Evolutionary conservation across 1,140 invertebrate species (phyloP), one percentile per base, ranked within the genome.

Genomic region (Drosophila virilis): DNA sequence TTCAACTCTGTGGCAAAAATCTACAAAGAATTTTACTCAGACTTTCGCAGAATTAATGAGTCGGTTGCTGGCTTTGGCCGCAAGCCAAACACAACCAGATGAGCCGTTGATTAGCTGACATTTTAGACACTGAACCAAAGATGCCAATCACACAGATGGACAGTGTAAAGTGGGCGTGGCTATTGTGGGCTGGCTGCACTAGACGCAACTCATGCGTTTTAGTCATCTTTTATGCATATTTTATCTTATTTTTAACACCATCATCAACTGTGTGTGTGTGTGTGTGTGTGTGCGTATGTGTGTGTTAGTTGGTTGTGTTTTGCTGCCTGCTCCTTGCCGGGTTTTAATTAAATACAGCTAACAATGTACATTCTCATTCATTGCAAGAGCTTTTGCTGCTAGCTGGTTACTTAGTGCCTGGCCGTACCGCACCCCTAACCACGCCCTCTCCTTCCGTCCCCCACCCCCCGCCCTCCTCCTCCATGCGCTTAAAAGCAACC

Each of bases 321-420:
- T 37, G 43, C 17, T 33, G 46, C 48, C 40, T 40, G 38, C 58
- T 62, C 6, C 61, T 66, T 66, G 37, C 50, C 43, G 43, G 42
- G 65, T 73, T 74, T 81, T 82, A 82, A 82, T 80, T 82, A 81
- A 81, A 81, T 73, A 80, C 74, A 77, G 74, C 69, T 82, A 77
- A 82, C 74, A 82, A 82, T 85, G 77, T 80, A 71, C 62, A 85
- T 84, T 84, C 22, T n/a, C 77, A 84, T 85, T 84, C 77, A 68
- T 80, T 81, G 71, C 82, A 54, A 80, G 65, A 74, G 69, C 66
- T 80, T 80, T 74, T 69, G 54, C 80, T 54, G 58, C 62, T 77
- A 80, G 66, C 78, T 77, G 78, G 66, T 85, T 85, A 80, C 80
- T 79, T 77, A 84, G 77, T 77, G 68, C 62, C 48, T 42, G 42